Percentiles rank a stretch among this genome's conserved stretches.
phyloP scores from a whole-genome alignment of 2,113 vertebrate species.

The Sorex fumeus region DNA sequence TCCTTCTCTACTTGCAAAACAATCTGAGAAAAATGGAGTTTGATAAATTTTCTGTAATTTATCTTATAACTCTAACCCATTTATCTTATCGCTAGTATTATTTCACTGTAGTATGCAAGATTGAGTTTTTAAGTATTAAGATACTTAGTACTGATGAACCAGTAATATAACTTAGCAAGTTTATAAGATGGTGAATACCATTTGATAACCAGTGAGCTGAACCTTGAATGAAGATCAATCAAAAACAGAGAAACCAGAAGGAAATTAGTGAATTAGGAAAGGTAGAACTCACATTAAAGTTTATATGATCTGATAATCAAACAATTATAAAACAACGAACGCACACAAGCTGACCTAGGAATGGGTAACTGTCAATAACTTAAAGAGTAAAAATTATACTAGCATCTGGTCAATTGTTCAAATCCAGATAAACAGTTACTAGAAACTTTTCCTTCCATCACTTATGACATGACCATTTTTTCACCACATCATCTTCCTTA shows the following conservation, averaged over 20 bases:
- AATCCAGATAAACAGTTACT: background rate
- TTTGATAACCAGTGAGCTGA: slow-evolving; percentile 20
- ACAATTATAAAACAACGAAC: slow-evolving; percentile 15
- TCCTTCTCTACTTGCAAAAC: slow-evolving; percentile 24
- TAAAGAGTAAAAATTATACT: background rate
- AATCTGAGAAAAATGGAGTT: background rate
- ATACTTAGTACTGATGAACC: too few species aligned
- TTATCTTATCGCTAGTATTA: background rate
- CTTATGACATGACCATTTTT: accelerated
- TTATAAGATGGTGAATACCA: background rate
- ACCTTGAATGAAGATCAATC: slow-evolving; percentile 10
- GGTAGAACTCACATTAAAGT: background rate
- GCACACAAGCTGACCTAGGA: background rate
- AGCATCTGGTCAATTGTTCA: background rate
- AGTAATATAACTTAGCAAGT: background rate
- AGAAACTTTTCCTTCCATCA: background rate
- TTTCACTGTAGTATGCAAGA: background rate
- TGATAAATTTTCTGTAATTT: background rate
- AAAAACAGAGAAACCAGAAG: background rate
- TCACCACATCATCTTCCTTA: background rate
- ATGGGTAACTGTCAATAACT: background rate
- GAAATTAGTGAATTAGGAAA: slow-evolving; percentile 44
- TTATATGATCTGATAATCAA: background rate
- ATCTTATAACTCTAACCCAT: slow-evolving; percentile 9
- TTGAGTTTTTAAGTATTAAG: slow-evolving; percentile 10